A percentile compares a stretch with the other conserved stretches of the same genome.
Evolutionary conservation across 2,113 vertebrate genomes (phyloP).

Genomic region (Odontophorus gujanensis): DNA sequence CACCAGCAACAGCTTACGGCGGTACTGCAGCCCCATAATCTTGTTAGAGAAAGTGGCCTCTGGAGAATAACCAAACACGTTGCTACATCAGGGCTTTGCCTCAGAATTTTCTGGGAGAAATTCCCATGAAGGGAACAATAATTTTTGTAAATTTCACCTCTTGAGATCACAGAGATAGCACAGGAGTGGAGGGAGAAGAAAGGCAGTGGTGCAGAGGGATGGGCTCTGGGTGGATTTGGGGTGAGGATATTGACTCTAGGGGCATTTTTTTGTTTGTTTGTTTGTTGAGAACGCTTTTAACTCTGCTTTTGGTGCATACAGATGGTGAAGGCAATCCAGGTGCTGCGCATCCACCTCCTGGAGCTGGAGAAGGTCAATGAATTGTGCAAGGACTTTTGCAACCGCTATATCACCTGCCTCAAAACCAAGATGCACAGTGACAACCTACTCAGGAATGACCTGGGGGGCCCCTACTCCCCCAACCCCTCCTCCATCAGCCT

Average conservation of each 20-base stretch:
- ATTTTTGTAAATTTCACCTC: neutral
- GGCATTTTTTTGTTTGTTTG: neutral
- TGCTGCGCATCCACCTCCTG: slow-evolving; percentile 96
- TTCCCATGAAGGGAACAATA: neutral
- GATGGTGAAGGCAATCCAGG: slow-evolving; percentile 99
- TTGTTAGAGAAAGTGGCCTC: slow-evolving; percentile 63
- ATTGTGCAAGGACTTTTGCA: slow-evolving; percentile 99
- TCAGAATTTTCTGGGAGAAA: neutral
- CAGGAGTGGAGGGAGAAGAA: neutral
- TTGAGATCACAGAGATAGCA: neutral
- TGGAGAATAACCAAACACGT: slow-evolving; percentile 35
- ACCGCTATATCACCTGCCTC: slow-evolving; percentile 99
- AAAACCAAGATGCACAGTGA: slow-evolving; percentile 99
- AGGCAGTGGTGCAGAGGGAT: neutral
- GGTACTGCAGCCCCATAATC: slow-evolving; percentile 37
- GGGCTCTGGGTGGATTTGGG: neutral
- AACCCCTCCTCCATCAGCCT: slow-evolving; percentile 92
- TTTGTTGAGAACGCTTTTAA: neutral
- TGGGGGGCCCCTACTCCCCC: slow-evolving; percentile 95
- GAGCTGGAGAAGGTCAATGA: slow-evolving; percentile 99
- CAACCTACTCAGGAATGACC: slow-evolving; percentile 97
- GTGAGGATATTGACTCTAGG: neutral
- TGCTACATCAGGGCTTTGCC: neutral
- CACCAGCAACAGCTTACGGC: slow-evolving; percentile 68
- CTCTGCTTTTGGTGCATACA: neutral